These are phyloP conservation scores for Rhynchotus rufescens DNA, from an alignment of 2,797 vertebrate genomes.

Conservation along the genomic window DNA sequence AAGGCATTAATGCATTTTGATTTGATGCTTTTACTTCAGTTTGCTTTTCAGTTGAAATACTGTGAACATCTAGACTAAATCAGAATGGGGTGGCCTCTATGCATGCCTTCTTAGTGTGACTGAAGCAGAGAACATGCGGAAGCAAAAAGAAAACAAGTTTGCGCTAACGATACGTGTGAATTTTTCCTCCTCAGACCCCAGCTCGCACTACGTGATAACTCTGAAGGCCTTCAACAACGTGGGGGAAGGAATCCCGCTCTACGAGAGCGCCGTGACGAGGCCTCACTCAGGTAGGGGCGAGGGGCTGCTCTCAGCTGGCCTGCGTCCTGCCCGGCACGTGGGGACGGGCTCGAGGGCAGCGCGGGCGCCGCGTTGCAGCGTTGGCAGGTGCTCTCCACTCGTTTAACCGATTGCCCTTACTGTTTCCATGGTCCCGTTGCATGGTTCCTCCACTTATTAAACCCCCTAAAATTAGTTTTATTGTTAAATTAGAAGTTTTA, in stretches of 20 bases:
- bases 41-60: neutral
- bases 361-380: fast-evolving
- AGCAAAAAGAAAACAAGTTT: neutral
- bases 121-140: neutral
- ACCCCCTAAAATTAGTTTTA: neutral
- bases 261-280: constrained; percentile 95
- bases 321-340: neutral
- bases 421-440: neutral
- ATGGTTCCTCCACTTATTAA: neutral
- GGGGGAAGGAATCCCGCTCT: constrained; percentile 96
- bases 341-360: too few relatives aligned
- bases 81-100: neutral
- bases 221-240: constrained; percentile 97
- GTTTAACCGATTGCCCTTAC: neutral
- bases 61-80: neutral
- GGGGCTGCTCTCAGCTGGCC: neutral
- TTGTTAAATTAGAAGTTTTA: neutral
- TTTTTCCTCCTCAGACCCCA: constrained; percentile 85
- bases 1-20: neutral
- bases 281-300: constrained; percentile 86
- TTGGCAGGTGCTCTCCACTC: neutral
- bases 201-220: constrained; percentile 97
- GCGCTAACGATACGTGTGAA: neutral
- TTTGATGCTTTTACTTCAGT: neutral
- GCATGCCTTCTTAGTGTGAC: neutral